Evolutionary conservation across 2,888 invertebrate genomes (phyloP), one percentile per base, ranked within the genome.

Genomic region (Euplagia quadripunctaria): DNA sequence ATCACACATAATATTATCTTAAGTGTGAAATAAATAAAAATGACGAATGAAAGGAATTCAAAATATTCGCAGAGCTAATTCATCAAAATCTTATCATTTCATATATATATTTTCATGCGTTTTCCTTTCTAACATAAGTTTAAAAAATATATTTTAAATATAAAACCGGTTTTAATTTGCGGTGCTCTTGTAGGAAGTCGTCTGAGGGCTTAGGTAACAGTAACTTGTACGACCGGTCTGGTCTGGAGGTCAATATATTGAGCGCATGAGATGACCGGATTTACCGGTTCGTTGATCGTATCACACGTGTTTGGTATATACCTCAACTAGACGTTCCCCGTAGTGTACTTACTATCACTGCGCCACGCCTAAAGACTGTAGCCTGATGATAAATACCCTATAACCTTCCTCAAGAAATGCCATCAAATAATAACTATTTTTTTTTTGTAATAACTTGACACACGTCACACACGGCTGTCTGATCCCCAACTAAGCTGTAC

Each of bases 211-310:
- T 68, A 55, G 14, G 74, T 81, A 74, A 82, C 73, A 31, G 68
- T 68, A 78, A 72, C 82, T 70, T 65, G 82, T 77, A 12, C 7
- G 51, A 82, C 82, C 74, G 75, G 83, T 82, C 73, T 72, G 74
- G 80, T 78, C 75, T n/a, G 43, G n/a, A 0, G 83, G 80, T 82
- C 83, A 82, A 72, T 61, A 72, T 52, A 74, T 64, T 49, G 46
- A 74, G 31, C 17, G 51, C 72, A 43, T 52, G 65, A 75, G 74
- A 69, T 66, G 58, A 41, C 68, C 55, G 31, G 64, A 11, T 17
- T 41, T 46, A 72, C 72, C 68, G 55, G 71, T 64, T 67, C 17
- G 14, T 20, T 43, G 17, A 42, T 42, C 43, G 42, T 43, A 51
- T 41, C n/a, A 49, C 58, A 41, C 43, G 42, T 68, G 68, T 52